Evolutionary conservation across 2,113 vertebrate genomes (phyloP).

Genomic region (Tyto alba): DNA sequence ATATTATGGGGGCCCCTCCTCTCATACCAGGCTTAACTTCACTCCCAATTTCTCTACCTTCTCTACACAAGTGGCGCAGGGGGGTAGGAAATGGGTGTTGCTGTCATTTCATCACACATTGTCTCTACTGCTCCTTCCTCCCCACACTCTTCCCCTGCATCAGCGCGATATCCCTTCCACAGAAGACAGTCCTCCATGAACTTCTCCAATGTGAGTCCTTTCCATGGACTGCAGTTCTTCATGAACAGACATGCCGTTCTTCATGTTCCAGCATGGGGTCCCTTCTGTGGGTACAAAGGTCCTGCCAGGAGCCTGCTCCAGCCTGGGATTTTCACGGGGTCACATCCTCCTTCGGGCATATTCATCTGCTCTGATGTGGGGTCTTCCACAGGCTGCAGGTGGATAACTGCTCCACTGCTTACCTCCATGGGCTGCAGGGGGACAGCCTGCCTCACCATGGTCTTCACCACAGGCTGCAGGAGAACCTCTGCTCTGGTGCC

Average conservation of each 20-base stretch:
- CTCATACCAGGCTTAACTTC: neutral
- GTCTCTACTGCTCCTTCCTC: neutral
- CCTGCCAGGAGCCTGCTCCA: no score
- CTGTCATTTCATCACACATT: fast-evolving
- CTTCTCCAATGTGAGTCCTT: neutral
- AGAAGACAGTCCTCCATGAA: neutral
- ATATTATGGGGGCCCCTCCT: no score
- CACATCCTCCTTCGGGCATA: neutral
- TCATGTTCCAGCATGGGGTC: neutral
- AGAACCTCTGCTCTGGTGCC: no score
- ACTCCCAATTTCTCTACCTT: neutral
- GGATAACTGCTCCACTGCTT: no score
- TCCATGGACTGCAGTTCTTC: neutral
- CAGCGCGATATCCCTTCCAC: fast-evolving
- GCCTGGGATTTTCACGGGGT: fast-evolving
- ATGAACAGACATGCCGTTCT: neutral
- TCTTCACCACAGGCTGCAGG: no score
- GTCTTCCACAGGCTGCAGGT: neutral
- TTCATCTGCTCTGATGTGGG: neutral
- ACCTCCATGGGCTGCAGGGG: neutral
- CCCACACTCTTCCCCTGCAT: neutral
- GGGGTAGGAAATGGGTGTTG: neutral
- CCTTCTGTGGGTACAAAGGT: neutral
- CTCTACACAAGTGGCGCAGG: fast-evolving
- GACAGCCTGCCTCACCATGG: neutral